A percentile compares a stretch with the other conserved stretches of the same genome.
Conservation (phyloP, 2,113 vertebrate species). For the Calidris pygmaea region DNA sequence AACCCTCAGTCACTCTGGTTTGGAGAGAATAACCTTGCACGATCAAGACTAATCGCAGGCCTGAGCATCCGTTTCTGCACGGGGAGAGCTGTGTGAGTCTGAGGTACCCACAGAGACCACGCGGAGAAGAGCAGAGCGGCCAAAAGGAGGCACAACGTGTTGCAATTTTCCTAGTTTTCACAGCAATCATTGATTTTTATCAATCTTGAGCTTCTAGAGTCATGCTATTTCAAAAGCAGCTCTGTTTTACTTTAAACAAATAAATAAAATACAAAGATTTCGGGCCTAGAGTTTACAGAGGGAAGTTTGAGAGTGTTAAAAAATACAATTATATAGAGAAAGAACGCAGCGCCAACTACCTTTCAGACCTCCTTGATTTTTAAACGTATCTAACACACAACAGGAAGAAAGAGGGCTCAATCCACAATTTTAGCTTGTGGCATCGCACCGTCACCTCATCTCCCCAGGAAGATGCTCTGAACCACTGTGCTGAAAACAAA, state of each 20-base stretch:
- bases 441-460: not conserved
- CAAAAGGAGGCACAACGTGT: not conserved
- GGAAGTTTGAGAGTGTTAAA: not conserved
- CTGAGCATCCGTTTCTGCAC: fast-evolving
- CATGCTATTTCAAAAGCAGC: not conserved
- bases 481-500: not conserved
- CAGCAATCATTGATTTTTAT: not conserved
- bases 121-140: not conserved
- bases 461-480: not conserved
- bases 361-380: not conserved
- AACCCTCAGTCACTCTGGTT: not conserved
- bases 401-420: not conserved
- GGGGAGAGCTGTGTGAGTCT: not conserved
- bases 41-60: fast-evolving
- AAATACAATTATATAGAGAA: not conserved
- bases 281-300: not conserved
- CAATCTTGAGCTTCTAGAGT: not conserved
- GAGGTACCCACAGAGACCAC: not conserved
- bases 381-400: not conserved
- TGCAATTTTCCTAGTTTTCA: not conserved
- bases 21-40: not conserved
- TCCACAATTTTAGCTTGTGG: not conserved
- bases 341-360: not conserved
- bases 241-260: not conserved
- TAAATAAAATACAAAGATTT: not conserved